Base-by-base conservation (phyloP, 35 echinoderm and acorn worm species). In the Lytechinus pictus region DNA sequence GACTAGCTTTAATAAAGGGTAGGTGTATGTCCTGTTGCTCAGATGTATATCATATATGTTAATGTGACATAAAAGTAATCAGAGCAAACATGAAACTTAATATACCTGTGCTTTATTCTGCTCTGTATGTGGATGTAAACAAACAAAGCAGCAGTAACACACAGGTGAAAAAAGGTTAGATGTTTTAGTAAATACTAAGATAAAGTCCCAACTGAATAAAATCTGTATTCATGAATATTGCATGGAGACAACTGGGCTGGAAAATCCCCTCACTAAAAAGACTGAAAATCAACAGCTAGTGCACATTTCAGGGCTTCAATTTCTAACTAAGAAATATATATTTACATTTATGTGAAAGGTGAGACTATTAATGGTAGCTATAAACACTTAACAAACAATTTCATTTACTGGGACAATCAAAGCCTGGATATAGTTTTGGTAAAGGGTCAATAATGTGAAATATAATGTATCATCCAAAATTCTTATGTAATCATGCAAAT, bases 101-200 rank as follows among this genome's bases (percentile, higher is more conserved):
- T 93, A 53, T 93, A 27, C 92, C 92, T 93, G 92, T 93, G 92
- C 55, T 93, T 93, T 93, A 93, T 93, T 93, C 92, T 57, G 92
- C 92, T 93, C 28, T 53, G 92, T 24, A 54, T 93, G 92, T 93
- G 55, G 92, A 16, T 55, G 21, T 93, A 57, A 9, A 54, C 92
- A 93, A 53, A 33, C 92, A 55, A 55, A 57, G 92, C 92, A 93
- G 92, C 92, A 93, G 92, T 93, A 93, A 55, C 92, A 9, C 54
- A 93, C 92, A 93, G 92, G 55, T 57, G 12, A 79, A 24, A 24
- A 79, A 79, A 24, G 66, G 56, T 58, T 58, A 58, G 9, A 58
- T 58, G 56, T 58, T 58, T 10, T 0, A n/a, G 21, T 79, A 79
- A 79, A 79, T 24, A n/a, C 5, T 5, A 79, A 7, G 66, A 79